Percentiles rank a stretch among this genome's conserved stretches.
Conservation (phyloP, 1,140 invertebrate genomes). For the Apocrypta bakeri region DNA sequence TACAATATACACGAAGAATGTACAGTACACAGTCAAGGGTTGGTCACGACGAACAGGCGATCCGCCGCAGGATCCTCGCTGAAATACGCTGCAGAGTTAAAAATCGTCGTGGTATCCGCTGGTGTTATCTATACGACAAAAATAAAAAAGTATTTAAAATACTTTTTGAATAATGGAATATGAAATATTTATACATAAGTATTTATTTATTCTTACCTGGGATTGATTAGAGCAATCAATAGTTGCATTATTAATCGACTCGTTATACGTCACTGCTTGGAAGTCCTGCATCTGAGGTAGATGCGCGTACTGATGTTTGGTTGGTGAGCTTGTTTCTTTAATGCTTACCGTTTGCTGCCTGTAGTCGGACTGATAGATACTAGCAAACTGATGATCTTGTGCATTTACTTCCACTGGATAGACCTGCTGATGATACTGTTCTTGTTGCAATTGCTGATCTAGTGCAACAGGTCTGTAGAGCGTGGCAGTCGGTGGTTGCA, state of each 20-base stretch:
- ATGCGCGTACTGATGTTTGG: slow-evolving; percentile 37
- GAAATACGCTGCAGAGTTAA: slow-evolving; percentile 72
- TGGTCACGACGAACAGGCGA: slow-evolving; percentile 71
- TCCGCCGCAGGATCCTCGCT: slow-evolving; percentile 71
- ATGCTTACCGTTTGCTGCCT: slow-evolving; percentile 27
- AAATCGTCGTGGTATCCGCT: slow-evolving; percentile 64
- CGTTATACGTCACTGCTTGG: neutral
- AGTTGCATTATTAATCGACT: neutral
- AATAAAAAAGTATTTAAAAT: neutral
- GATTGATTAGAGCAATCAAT: slow-evolving; percentile 1
- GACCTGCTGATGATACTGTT: slow-evolving; percentile 1
- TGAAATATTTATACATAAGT: neutral
- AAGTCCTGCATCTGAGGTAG: slow-evolving; percentile 46
- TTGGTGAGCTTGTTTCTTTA: slow-evolving; percentile 2
- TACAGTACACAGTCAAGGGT: slow-evolving; percentile 72
- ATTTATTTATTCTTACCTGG: slow-evolving; percentile 39
- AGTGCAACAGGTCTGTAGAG: slow-evolving; percentile 51
- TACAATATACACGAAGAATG: slow-evolving; percentile 71
- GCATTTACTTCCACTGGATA: neutral
- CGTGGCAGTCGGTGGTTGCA: slow-evolving; percentile 61
- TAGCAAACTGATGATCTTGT: neutral
- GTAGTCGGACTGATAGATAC: slow-evolving; percentile 3
- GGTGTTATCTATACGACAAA: slow-evolving; percentile 19
- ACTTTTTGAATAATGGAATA: neutral
- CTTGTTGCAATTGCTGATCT: slow-evolving; percentile 2